phyloP scores from a whole-genome alignment of 2,113 vertebrate genomes.

The Jaculus jaculus region DNA sequence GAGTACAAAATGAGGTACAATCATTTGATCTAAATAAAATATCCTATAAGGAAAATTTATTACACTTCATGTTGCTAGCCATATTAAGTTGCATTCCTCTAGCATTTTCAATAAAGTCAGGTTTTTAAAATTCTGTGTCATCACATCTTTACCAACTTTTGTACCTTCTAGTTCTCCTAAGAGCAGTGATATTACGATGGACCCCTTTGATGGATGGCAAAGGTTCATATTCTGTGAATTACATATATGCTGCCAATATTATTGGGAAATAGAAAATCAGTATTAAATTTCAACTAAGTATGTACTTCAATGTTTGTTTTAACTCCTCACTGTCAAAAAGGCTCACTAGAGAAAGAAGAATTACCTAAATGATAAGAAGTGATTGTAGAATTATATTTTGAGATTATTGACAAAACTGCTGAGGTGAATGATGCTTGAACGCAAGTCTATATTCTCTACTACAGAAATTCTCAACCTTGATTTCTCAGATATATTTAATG shows the following conservation, averaged over 20 bases:
- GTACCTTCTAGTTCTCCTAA: neutral
- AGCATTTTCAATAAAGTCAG: neutral
- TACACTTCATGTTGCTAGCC: neutral
- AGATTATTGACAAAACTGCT: constrained; percentile 25
- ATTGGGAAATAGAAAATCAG: constrained; percentile 42
- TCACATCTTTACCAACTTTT: neutral
- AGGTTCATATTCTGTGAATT: neutral
- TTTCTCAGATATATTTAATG: neutral
- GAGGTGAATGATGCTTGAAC: neutral
- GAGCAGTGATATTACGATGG: neutral
- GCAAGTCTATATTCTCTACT: neutral
- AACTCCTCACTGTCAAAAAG: constrained; percentile 9
- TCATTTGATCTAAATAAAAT: neutral
- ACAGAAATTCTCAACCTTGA: neutral
- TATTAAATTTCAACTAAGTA: constrained; percentile 34
- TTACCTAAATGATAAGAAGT: constrained; percentile 14
- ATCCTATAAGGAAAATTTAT: neutral
- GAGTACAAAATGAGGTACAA: neutral
- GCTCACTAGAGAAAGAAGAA: neutral
- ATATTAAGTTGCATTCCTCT: neutral
- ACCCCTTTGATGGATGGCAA: neutral
- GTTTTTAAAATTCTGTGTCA: neutral
- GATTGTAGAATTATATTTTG: constrained; percentile 6
- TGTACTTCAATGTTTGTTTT: constrained; percentile 33
- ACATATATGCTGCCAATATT: constrained; percentile 31